These are phyloP conservation scores for Sander vitreus DNA, from an alignment of 2,113 vertebrate genomes.

Conservation along the genomic window DNA sequence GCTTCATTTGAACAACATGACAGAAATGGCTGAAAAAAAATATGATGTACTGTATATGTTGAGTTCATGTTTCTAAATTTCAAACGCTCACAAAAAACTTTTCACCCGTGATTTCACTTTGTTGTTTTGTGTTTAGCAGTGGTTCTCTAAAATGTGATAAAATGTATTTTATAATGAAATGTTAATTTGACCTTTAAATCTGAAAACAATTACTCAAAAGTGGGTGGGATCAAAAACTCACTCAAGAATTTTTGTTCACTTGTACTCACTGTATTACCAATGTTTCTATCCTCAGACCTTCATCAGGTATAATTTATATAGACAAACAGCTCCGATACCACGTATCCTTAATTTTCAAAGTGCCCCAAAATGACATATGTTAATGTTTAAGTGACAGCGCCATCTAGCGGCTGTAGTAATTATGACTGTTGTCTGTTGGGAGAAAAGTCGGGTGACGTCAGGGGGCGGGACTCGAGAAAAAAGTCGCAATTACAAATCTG, in stretches of 20 bases:
- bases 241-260: neutral
- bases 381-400: too few relatives aligned
- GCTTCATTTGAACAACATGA: neutral
- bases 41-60: neutral
- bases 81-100: neutral
- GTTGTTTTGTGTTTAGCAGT: neutral
- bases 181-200: neutral
- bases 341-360: too few relatives aligned
- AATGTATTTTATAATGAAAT: neutral
- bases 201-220: neutral
- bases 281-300: neutral
- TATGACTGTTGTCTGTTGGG: too few relatives aligned
- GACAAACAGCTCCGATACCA: too few relatives aligned
- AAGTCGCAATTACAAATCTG: too few relatives aligned
- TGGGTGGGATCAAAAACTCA: neutral
- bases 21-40: neutral
- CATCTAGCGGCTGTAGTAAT: too few relatives aligned
- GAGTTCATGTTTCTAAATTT: conserved; percentile 8
- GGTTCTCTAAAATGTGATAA: neutral
- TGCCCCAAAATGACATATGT: too few relatives aligned
- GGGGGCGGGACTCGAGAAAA: too few relatives aligned
- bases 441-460: too few relatives aligned
- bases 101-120: neutral
- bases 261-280: neutral
- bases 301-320: too few relatives aligned